Percentiles rank a stretch among this genome's conserved stretches.
phyloP scores from a whole-genome alignment of 2,888 invertebrate genomes.

The Caenorhabditis plicata region DNA sequence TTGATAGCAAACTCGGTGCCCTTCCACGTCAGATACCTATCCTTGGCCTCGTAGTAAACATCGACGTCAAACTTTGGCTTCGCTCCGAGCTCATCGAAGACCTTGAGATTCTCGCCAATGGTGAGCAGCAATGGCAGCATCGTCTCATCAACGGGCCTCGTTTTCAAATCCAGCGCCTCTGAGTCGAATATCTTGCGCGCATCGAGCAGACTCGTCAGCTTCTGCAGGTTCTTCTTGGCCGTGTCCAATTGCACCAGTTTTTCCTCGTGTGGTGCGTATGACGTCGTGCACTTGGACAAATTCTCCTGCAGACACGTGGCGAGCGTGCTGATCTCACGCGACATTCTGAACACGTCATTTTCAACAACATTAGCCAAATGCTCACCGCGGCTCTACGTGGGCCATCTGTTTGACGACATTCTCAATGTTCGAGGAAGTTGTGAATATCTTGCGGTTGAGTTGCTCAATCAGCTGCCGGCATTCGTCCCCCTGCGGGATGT shows the following conservation, averaged over 20 bases:
- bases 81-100: constrained; percentile 27
- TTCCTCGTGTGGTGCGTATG: constrained; percentile 33
- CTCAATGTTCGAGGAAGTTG: constrained; percentile 15
- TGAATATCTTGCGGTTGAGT: constrained; percentile 21
- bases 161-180: constrained; percentile 18
- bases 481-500: constrained; percentile 34
- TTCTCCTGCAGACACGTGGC: constrained; percentile 29
- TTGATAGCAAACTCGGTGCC: constrained; percentile 36
- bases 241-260: constrained; percentile 26
- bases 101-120: constrained; percentile 28
- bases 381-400: constrained; percentile 26
- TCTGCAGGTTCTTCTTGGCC: constrained; percentile 25
- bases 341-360: constrained; percentile 13
- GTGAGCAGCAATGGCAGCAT: constrained; percentile 28
- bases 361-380: not conserved
- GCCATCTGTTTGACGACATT: constrained; percentile 24
- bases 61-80: constrained; percentile 31
- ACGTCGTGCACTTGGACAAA: constrained; percentile 26
- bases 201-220: constrained; percentile 18
- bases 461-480: constrained; percentile 27
- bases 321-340: constrained; percentile 19
- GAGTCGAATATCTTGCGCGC: constrained; percentile 33
- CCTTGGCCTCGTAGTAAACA: constrained; percentile 25
- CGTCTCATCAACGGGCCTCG: constrained; percentile 25
- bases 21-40: constrained; percentile 34